phyloP scores from a whole-genome alignment of 2,888 invertebrate species.

The Drosophila lutescens region DNA sequence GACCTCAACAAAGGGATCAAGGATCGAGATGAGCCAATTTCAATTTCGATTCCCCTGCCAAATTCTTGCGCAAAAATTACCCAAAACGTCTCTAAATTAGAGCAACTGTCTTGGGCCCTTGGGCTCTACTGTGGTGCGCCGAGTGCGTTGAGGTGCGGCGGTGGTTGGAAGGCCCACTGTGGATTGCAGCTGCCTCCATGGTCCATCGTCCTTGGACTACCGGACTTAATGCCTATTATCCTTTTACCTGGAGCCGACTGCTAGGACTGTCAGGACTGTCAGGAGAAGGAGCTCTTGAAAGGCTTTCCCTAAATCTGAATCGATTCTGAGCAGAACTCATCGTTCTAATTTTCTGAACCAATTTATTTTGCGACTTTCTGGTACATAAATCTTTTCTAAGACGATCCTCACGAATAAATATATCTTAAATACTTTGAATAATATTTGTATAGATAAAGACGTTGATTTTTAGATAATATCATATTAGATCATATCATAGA shows the following conservation, averaged over 20 bases:
- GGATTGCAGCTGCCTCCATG: conserved; percentile 52
- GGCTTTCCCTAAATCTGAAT: conserved; percentile 4
- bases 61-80: conserved; percentile 57
- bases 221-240: conserved; percentile 70
- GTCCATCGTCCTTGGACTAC: conserved; percentile 8
- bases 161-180: conserved; percentile 27
- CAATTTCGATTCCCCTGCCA: conserved; percentile 60
- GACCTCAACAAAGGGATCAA: conserved; percentile 63
- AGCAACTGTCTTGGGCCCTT: conserved; percentile 43
- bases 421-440: no score
- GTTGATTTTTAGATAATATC: no score
- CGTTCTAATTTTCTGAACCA: neutral
- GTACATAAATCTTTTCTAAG: neutral
- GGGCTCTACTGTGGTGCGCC: conserved; percentile 5
- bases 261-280: neutral
- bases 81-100: conserved; percentile 69
- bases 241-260: conserved; percentile 47
- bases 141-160: neutral
- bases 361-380: neutral
- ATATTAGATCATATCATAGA: no score
- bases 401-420: no score
- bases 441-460: no score
- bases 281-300: conserved; percentile 1
- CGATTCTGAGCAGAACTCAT: neutral
- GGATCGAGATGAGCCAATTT: conserved; percentile 71